Evolutionary conservation across 2,888 invertebrate species (phyloP), one percentile per base, ranked within the genome.

Genomic region (Heliconius aoede): DNA sequence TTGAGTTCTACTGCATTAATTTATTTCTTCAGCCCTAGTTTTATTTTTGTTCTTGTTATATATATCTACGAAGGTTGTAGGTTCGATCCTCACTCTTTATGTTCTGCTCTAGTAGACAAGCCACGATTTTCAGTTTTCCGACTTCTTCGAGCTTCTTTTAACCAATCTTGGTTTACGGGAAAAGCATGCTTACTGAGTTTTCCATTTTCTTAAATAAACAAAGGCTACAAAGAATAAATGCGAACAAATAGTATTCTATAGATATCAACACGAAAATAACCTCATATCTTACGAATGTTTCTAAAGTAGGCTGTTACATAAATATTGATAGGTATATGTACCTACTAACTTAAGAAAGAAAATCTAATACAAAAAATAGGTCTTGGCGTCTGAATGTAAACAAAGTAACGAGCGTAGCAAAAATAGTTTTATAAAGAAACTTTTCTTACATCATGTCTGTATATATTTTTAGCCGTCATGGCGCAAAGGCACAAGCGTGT

Each of bases 251-350:
- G 21, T 51, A 21, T 46, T 21, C 28, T 30, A 18, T 24, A 58
- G 5, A 28, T 28, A 21, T n/a, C n/a, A n/a, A n/a, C 28, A 46
- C 40, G 9, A 51, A 36, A 71, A 71, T 32, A 71, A 71, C 13
- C 58, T 32, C n/a, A 30, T 24, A 32, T 21, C 21, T 40, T 58
- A 24, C 58, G 26, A 60, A 58, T 71, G 55, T 71, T 58, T 24
- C 24, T 18, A 32, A 71, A 58, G 71, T 32, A 58, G 24, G 65
- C 36, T 65, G 30, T 68, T n/a, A 55, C 71, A 71, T 76, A 76
- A 64, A 76, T 76, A 71, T 72, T 62, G 51, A 71, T 71, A 55
- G 40, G 46, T 21, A 55, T 76, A n/a, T n/a, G n/a, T n/a, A n/a
- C 64, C 28, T 55, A 15, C 18, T 64, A 72, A 64, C 75, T 74